These are phyloP conservation scores for Apodemia mormo DNA, from an alignment of 2,888 invertebrate genomes.

Conservation along the genomic window DNA sequence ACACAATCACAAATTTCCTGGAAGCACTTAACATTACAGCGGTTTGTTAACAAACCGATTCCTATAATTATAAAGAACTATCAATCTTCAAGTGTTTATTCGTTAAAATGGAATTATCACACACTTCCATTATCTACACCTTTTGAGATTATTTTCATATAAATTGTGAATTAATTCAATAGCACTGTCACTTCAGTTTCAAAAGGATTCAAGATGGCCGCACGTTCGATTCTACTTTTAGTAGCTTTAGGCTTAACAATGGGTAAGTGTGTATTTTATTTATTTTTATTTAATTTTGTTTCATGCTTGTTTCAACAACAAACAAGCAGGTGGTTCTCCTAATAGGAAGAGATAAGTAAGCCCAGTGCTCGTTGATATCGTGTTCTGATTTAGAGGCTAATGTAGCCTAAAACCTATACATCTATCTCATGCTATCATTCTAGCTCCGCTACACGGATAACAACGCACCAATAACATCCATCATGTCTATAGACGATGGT, in stretches of 20 bases:
- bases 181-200: background rate
- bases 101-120: background rate
- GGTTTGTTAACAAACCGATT: background rate
- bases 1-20: background rate
- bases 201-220: background rate
- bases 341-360: too few species aligned
- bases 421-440: too few species aligned
- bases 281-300: too few species aligned
- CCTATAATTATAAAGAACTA: background rate
- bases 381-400: too few species aligned
- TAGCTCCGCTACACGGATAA: too few species aligned
- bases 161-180: background rate
- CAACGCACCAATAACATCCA: too few species aligned
- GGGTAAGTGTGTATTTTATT: background rate
- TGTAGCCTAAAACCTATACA: too few species aligned
- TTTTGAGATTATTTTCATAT: background rate
- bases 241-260: background rate
- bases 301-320: too few species aligned
- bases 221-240: background rate
- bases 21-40: background rate
- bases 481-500: too few species aligned
- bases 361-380: too few species aligned
- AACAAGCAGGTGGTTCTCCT: too few species aligned
- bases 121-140: background rate
- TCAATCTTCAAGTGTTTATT: background rate